Evolutionary conservation across 2,888 invertebrate genomes (phyloP).

Genomic region (Erebia aethiops): DNA sequence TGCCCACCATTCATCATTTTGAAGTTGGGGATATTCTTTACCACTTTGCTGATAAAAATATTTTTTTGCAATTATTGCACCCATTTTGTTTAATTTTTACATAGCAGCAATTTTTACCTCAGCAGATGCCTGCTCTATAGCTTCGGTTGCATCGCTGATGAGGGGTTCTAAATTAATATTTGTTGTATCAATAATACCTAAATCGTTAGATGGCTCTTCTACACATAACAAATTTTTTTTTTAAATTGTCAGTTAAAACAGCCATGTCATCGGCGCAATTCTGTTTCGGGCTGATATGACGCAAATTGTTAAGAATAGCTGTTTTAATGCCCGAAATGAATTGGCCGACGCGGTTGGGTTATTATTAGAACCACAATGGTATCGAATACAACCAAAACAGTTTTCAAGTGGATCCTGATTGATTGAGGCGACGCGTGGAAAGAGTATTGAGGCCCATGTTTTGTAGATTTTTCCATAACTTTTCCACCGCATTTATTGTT

Average conservation of each 20-base stretch:
- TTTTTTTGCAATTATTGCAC: neutral
- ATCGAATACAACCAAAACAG: slow-evolving; percentile 36
- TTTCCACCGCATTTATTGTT: neutral
- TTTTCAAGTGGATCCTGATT: slow-evolving; percentile 39
- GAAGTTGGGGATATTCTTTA: too few relatives aligned
- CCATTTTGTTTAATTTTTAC: neutral
- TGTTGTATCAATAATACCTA: neutral
- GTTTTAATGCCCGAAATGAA: neutral
- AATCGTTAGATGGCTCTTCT: neutral
- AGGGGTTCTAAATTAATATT: neutral
- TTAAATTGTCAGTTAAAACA: neutral
- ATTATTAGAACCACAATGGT: slow-evolving; percentile 35
- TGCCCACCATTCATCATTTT: too few relatives aligned
- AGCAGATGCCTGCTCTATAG: neutral
- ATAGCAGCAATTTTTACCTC: neutral
- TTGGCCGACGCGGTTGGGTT: slow-evolving; percentile 27
- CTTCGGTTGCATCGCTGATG: neutral
- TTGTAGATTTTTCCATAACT: neutral
- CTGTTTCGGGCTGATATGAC: neutral
- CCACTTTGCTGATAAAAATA: neutral
- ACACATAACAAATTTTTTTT: neutral
- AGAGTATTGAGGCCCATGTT: neutral
- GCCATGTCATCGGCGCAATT: neutral
- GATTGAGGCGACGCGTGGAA: slow-evolving; percentile 34
- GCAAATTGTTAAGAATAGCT: neutral